Evolutionary conservation across 2,888 invertebrate species (phyloP).

Genomic region (Hyalella azteca): DNA sequence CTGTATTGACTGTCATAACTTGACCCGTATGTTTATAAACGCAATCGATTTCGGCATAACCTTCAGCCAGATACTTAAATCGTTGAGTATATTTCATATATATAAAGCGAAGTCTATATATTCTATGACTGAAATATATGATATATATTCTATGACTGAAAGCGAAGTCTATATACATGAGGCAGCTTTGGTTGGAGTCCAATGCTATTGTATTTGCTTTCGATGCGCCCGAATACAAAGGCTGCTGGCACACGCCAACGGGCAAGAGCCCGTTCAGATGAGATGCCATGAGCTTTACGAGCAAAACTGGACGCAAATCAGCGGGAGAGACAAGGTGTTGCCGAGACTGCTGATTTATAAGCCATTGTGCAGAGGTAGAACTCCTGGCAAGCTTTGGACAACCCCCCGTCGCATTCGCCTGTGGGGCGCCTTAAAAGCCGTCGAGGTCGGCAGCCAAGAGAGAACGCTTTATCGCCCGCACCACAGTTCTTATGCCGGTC

Average conservation of each 20-base stretch:
- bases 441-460: slow-evolving; percentile 19
- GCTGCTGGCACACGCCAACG: slow-evolving; percentile 13
- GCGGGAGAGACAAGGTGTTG: slow-evolving; percentile 36
- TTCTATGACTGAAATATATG: too few species aligned
- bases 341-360: slow-evolving; percentile 28
- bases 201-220: slow-evolving; percentile 26
- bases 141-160: too few species aligned
- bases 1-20: too few species aligned
- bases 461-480: slow-evolving; percentile 29
- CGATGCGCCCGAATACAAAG: not conserved
- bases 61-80: too few species aligned
- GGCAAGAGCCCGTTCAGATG: slow-evolving; percentile 19
- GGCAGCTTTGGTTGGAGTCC: too few species aligned
- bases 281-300: slow-evolving; percentile 30
- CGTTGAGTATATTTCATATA: too few species aligned
- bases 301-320: slow-evolving; percentile 9
- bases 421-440: slow-evolving; percentile 27
- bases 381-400: slow-evolving; percentile 36
- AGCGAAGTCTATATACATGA: too few species aligned
- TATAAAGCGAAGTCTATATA: too few species aligned
- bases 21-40: too few species aligned
- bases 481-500: slow-evolving; percentile 29
- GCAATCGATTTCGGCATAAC: too few species aligned
- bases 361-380: slow-evolving; percentile 29
- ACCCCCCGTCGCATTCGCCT: slow-evolving; percentile 9